phyloP scores from a whole-genome alignment of 1,140 invertebrate genomes.

The Reticulitermes speratus region DNA sequence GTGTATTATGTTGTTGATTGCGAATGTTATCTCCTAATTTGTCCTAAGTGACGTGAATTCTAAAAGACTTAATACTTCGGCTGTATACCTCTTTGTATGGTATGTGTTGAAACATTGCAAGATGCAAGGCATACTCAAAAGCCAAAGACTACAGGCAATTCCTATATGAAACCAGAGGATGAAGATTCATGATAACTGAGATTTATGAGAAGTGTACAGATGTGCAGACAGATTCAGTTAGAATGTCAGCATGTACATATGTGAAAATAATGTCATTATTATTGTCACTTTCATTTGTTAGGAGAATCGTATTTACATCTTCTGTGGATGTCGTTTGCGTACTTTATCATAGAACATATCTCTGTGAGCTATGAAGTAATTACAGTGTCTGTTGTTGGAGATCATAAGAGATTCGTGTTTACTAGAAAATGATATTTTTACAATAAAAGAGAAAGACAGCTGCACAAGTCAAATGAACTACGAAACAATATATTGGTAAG shows the following conservation, averaged over 20 bases:
- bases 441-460: neutral
- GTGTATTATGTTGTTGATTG: neutral
- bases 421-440: neutral
- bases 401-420: neutral
- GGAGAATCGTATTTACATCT: neutral
- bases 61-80: neutral
- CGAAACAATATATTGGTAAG: too few species aligned
- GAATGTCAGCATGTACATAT: neutral
- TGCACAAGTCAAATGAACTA: neutral
- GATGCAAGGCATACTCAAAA: neutral
- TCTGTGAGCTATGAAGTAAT: neutral
- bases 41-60: neutral
- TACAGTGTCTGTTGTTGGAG: neutral
- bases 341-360: neutral
- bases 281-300: neutral
- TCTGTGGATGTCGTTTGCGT: neutral
- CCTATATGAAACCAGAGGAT: neutral
- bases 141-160: neutral
- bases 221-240: neutral
- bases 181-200: neutral
- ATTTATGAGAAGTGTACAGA: neutral
- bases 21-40: neutral
- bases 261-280: neutral
- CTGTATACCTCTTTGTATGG: neutral
- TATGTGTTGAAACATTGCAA: neutral